Evolutionary conservation across 2,888 invertebrate species (phyloP).

Genomic region (Cephus sareptanus): DNA sequence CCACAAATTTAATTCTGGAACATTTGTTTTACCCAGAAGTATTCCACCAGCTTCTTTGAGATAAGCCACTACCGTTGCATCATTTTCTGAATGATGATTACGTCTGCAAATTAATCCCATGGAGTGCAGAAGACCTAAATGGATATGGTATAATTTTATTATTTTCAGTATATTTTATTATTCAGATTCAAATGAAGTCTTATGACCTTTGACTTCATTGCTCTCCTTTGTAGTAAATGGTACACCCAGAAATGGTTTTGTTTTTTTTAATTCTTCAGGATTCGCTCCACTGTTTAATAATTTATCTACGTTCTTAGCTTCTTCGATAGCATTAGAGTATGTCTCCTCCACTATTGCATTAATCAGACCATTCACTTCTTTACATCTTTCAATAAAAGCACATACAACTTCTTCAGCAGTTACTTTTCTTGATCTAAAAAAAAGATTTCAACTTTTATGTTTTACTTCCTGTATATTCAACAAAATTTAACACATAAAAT

Average conservation of each 20-base stretch:
- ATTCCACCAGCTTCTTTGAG: slow-evolving; percentile 87
- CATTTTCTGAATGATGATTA: slow-evolving; percentile 73
- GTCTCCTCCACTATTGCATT: slow-evolving; percentile 88
- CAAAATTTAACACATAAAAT: too few species aligned
- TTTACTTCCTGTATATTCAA: too few species aligned
- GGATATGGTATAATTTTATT: not conserved
- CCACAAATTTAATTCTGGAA: slow-evolving; percentile 95
- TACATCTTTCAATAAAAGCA: slow-evolving; percentile 82
- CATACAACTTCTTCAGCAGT: slow-evolving; percentile 78
- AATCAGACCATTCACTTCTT: slow-evolving; percentile 78
- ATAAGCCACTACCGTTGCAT: slow-evolving; percentile 82
- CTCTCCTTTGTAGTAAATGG: slow-evolving; percentile 95
- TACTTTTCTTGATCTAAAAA: slow-evolving; percentile 67
- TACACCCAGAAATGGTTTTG: slow-evolving; percentile 88
- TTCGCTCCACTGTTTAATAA: slow-evolving; percentile 70
- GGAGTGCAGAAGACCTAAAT: slow-evolving; percentile 70
- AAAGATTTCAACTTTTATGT: slow-evolving; percentile 1
- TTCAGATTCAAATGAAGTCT: not conserved
- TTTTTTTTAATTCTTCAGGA: slow-evolving; percentile 73
- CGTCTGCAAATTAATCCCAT: slow-evolving; percentile 75
- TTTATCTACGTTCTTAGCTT: slow-evolving; percentile 80
- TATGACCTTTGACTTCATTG: slow-evolving; percentile 77
- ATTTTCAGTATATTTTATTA: not conserved
- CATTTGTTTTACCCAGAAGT: slow-evolving; percentile 89
- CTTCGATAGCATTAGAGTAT: slow-evolving; percentile 80